Evolutionary conservation across 2,113 vertebrate species (phyloP), one percentile per base, ranked within the genome.

Genomic region (Psittacula cyanocephala): DNA sequence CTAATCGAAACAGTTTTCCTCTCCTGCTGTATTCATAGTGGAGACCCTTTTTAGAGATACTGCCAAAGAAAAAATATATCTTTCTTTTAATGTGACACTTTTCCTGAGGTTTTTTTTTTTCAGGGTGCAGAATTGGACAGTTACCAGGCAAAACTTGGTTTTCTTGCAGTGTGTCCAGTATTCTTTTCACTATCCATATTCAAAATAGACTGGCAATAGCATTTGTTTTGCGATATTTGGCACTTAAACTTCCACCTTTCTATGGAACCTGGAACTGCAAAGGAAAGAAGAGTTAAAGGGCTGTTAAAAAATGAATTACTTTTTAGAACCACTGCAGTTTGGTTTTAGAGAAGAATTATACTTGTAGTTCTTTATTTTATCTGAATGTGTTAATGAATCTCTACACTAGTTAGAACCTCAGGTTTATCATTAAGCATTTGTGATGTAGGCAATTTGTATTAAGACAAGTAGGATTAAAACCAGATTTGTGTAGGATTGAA

Each of bases 401-500:
- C 47, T 84, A 52, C 59, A 29, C 22, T 55, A 83, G n/a, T 49
- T 87, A 31, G 39, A 92, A 11, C 31, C 39, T 52, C 17, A n/a
- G 72, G 63, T 94, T 95, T 91, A 87, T 96, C 90, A 55, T 65
- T 74, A 55, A 57, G 19, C 43, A 4, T 90, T 84, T 91, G 67
- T 79, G 60, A 69, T 49, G 69, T 57, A 53, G 81, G 60, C 79
- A 91, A 24, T 49, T 81, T 74, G 46, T 88, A 22, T 62, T 68
- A 91, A 94, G 62, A 71, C 10, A 39, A 93, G 65, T 84, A 74
- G 82, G 85, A 95, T 89, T 94, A 55, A 71, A 92, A 76, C 52
- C 57, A 86, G 86, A 81, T 92, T 62, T 86, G 52, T 84, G 86
- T 74, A 75, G 93, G 84, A 89, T 60, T 85, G 77, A 95, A 95